Evolutionary conservation across 2,797 vertebrate genomes (phyloP).

Genomic region (Podargus strigoides): DNA sequence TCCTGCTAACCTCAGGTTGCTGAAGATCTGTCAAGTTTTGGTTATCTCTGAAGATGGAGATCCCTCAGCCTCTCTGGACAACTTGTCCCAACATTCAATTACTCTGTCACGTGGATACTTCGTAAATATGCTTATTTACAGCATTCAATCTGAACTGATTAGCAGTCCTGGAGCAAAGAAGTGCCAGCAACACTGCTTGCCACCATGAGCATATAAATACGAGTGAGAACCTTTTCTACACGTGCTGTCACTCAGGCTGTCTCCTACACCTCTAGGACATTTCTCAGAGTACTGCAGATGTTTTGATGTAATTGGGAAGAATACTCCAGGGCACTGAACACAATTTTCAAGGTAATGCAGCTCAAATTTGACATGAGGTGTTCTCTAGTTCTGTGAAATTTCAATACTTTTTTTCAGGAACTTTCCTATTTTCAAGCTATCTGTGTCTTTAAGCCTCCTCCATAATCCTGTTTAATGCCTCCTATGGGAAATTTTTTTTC

Average conservation of each 20-base stretch:
- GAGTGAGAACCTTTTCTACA: background rate
- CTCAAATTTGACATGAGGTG: background rate
- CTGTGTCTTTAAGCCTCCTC: conserved; percentile 18
- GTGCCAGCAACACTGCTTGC: background rate
- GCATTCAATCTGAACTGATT: background rate
- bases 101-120: background rate
- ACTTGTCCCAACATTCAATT: background rate
- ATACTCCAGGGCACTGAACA: background rate
- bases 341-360: background rate
- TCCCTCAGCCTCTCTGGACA: background rate
- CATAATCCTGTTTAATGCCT: background rate
- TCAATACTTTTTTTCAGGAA: background rate
- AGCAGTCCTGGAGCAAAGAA: background rate
- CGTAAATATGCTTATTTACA: background rate
- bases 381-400: background rate
- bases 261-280: background rate
- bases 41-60: background rate
- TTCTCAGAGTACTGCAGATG: background rate
- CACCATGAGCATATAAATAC: background rate
- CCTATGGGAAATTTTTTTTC: background rate
- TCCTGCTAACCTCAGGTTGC: background rate
- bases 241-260: background rate
- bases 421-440: background rate
- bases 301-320: conserved; percentile 3
- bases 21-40: background rate